Conservation (phyloP, 2,797 vertebrate species). For the Macropus fuliginosus region DNA sequence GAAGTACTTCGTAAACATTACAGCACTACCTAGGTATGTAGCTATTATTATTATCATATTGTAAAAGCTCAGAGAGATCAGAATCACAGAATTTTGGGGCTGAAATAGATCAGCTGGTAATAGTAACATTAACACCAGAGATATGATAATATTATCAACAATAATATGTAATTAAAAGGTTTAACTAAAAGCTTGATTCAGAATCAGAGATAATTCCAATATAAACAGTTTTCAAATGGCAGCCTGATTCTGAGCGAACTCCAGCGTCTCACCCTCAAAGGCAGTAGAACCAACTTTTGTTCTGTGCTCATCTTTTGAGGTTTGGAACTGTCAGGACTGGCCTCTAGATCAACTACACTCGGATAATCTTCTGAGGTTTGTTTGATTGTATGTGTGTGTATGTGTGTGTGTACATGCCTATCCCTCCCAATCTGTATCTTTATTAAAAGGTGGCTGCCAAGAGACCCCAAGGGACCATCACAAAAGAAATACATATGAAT, state of each 20-base stretch:
- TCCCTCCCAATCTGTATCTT: conserved; percentile 29
- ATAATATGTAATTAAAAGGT: conserved; percentile 42
- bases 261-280: conserved; percentile 32
- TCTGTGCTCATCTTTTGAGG: conserved; percentile 52
- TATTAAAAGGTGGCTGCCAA: conserved; percentile 66
- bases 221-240: conserved; percentile 67
- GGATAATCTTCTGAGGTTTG: conserved; percentile 56
- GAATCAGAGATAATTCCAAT: conserved; percentile 59
- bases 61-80: background rate
- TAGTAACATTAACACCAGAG: conserved; percentile 10
- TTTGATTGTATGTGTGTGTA: conserved; percentile 34
- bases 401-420: conserved; percentile 38
- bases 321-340: conserved; percentile 48
- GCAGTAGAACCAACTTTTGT: conserved; percentile 53
- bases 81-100: background rate
- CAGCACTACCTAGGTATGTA: background rate
- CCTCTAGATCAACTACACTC: conserved; percentile 59
- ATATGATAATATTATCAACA: background rate
- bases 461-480: conserved; percentile 48
- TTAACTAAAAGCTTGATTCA: conserved; percentile 25
- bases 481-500: conserved; percentile 47
- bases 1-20: background rate
- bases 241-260: conserved; percentile 40
- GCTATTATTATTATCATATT: background rate
- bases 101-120: conserved; percentile 26